These are phyloP conservation scores for Hydrolagus affinis DNA, from an alignment of 2,113 vertebrate genomes.

Conservation along the genomic window DNA sequence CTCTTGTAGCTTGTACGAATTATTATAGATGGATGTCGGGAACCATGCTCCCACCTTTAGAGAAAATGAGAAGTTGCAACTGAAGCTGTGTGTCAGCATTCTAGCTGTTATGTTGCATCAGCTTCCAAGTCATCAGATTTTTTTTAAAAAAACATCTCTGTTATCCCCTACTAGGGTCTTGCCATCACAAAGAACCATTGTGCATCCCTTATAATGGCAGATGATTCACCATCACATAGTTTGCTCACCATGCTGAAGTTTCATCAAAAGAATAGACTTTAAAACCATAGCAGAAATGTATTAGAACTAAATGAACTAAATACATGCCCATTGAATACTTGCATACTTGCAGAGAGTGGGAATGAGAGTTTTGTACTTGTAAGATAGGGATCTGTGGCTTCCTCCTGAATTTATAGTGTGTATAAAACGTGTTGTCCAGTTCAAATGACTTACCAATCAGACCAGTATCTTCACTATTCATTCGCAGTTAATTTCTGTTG, in stretches of 20 bases:
- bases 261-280: neutral
- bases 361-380: neutral
- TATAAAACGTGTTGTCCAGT: neutral
- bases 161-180: no score
- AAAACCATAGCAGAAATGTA: neutral
- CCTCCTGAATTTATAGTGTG: neutral
- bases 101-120: no score
- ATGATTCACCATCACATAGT: neutral
- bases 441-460: neutral
- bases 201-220: neutral
- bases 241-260: neutral
- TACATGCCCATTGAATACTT: neutral
- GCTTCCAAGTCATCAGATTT: no score
- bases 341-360: neutral
- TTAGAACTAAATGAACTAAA: neutral
- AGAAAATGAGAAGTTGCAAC: no score
- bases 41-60: no score
- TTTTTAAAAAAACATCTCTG: no score
- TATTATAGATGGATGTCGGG: no score
- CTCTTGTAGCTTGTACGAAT: no score
- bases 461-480: neutral
- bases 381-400: neutral
- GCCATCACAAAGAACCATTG: neutral
- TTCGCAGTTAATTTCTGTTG: neutral
- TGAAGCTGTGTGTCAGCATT: no score